Evolutionary conservation across 2,113 vertebrate species (phyloP), one percentile per base, ranked within the genome.

Genomic region (Motacilla alba): DNA sequence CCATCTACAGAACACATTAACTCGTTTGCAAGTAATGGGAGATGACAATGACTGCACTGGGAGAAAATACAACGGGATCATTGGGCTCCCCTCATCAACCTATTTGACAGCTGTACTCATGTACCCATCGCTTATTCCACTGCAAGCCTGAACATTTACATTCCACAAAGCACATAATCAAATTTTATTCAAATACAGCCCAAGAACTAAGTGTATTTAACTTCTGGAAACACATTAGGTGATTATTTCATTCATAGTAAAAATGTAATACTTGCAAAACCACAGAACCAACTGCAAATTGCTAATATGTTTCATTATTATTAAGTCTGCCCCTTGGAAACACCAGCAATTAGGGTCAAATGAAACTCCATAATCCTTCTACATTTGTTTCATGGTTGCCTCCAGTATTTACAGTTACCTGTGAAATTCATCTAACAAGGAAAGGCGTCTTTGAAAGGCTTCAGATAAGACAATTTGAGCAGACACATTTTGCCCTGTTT

Each of bases 311-410:
- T 92, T 90, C 82, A 74, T 59, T 87, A 90, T 72, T 96, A 94
- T 88, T 81, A 87, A 70, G 60, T 73, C 70, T 90, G 84, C 50
- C 68, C 87, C 52, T 49, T 69, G 77, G 79, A 94, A 92, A 86
- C 75, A 81, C 9, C 46, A 49, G 81, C 41, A 64, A 31, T 80
- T 39, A 30, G 33, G 91, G 97, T 97, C 95, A 97, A 95, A 92
- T 37, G 79, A 75, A 95, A 96, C 93, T 95, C 87, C 75, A 94
- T 97, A 97, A 78, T 97, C 91, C 90, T 93, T 76, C 74, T 89
- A 82, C 39, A 89, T 95, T 92, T 87, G 73, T 94, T 94, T 82
- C 86, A 88, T 75, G 80, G 39, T 62, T 83, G 62, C 41, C 92
- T 85, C 73, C 41, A 92, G 72, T 95, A 96, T 96, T 82, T 94